Evolutionary conservation across 2,888 invertebrate species (phyloP).

Genomic region (Caenorhabditis plicata): DNA sequence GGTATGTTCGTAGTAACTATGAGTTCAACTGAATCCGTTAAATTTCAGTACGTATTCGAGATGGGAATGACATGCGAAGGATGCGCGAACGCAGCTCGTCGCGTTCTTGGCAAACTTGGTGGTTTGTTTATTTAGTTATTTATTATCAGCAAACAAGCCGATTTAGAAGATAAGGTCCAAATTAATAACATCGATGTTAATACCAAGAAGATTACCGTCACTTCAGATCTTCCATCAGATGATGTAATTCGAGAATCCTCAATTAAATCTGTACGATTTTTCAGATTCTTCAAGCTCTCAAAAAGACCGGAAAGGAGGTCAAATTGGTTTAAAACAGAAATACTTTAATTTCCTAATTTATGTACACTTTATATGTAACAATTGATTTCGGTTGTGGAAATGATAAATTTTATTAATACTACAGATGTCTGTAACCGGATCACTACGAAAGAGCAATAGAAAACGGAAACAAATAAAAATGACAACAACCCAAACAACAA

Average conservation of each 20-base stretch:
- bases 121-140: slow-evolving; percentile 15
- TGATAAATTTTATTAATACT: too few relatives aligned
- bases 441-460: background rate
- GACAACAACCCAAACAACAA: background rate
- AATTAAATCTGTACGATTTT: background rate
- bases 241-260: slow-evolving; percentile 45
- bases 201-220: slow-evolving; percentile 66
- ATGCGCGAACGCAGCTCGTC: slow-evolving; percentile 83
- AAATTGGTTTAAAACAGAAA: too few relatives aligned
- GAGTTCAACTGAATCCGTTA: background rate
- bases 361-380: too few relatives aligned
- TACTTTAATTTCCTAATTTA: too few relatives aligned
- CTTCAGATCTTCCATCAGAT: slow-evolving; percentile 64
- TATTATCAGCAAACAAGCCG: background rate
- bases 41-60: slow-evolving; percentile 73
- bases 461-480: background rate
- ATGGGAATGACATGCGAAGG: slow-evolving; percentile 94
- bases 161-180: slow-evolving; percentile 58
- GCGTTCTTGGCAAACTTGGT: slow-evolving; percentile 81
- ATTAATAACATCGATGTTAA: slow-evolving; percentile 66
- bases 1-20: background rate
- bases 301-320: slow-evolving; percentile 68
- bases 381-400: too few relatives aligned
- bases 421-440: slow-evolving; percentile 9
- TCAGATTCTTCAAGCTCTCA: slow-evolving; percentile 58